Percentiles rank a stretch among this genome's conserved stretches.
Evolutionary conservation across 2,113 vertebrate species (phyloP).

Genomic region (Pseudorhombus dupliciocellatus): DNA sequence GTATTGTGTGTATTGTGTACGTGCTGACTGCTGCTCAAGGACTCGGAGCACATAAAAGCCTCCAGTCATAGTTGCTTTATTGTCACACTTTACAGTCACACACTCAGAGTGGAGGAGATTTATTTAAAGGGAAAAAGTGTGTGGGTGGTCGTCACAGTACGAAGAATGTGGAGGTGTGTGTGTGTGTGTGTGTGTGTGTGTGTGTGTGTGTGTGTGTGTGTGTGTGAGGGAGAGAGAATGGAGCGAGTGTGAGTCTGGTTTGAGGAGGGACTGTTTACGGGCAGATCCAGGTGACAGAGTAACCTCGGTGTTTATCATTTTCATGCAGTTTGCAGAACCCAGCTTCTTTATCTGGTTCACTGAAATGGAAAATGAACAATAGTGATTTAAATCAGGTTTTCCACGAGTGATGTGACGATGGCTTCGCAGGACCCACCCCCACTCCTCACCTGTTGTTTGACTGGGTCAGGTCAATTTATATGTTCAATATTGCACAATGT

Average conservation of each 20-base stretch:
- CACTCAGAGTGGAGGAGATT: slow-evolving; percentile 5
- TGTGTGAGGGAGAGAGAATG: background rate
- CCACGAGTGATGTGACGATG: background rate
- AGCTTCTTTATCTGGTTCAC: background rate
- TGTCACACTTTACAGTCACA: slow-evolving; percentile 48
- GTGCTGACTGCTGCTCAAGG: slow-evolving; percentile 34
- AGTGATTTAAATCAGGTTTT: background rate
- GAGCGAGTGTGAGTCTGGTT: background rate
- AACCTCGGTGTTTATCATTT: background rate
- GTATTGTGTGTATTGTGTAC: slow-evolving; percentile 22
- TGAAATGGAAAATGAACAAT: background rate
- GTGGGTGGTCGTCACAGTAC: slow-evolving; percentile 23
- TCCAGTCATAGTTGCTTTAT: slow-evolving; percentile 42
- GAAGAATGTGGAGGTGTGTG: background rate
- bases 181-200: background rate
- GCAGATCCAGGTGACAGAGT: background rate
- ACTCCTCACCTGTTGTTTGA: background rate
- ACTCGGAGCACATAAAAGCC: slow-evolving; percentile 46
- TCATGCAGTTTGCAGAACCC: background rate
- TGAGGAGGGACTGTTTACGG: background rate
- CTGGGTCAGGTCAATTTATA: background rate
- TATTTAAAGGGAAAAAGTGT: slow-evolving; percentile 14
- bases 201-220: background rate
- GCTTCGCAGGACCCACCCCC: background rate
- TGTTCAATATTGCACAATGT: too few species aligned